These are phyloP conservation scores for Tychaedon coryphoeus DNA, from an alignment of 2,113 vertebrate genomes.

Conservation along the genomic window DNA sequence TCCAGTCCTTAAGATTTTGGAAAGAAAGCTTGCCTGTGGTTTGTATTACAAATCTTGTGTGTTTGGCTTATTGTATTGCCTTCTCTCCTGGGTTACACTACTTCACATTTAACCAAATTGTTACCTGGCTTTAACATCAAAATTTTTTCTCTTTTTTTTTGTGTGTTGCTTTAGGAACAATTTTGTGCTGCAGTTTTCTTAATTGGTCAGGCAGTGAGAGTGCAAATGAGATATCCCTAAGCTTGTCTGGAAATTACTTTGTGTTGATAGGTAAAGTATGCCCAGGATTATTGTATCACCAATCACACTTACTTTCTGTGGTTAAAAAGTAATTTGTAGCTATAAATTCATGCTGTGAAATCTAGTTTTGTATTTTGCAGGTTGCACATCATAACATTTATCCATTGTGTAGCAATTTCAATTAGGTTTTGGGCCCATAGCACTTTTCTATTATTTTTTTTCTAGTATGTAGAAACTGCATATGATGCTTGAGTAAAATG, in stretches of 20 bases:
- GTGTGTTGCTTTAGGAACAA: neutral
- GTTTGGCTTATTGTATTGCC: neutral
- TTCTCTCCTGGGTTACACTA: neutral
- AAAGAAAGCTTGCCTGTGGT: neutral
- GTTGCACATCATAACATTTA: neutral
- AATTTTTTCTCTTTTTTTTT: neutral
- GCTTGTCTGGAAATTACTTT: conserved; percentile 15
- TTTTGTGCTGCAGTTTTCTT: conserved; percentile 1
- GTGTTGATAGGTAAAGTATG: conserved; percentile 19
- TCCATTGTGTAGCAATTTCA: neutral
- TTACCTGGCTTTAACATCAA: neutral
- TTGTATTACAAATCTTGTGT: neutral
- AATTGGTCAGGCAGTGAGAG: conserved; percentile 31
- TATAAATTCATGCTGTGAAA: conserved; percentile 34
- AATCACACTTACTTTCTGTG: conserved; percentile 29
- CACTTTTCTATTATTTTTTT: neutral
- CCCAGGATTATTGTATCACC: conserved; percentile 12
- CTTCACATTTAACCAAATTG: neutral
- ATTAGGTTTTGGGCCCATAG: neutral
- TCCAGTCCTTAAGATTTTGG: neutral
- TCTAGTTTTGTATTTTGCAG: conserved; percentile 17
- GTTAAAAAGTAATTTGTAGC: conserved; percentile 45
- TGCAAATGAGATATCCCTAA: conserved; percentile 41
- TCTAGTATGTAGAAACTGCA: neutral
- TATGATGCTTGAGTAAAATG: neutral